Conservation (phyloP, 2,113 vertebrate species). For the Misgurnus anguillicaudatus region DNA sequence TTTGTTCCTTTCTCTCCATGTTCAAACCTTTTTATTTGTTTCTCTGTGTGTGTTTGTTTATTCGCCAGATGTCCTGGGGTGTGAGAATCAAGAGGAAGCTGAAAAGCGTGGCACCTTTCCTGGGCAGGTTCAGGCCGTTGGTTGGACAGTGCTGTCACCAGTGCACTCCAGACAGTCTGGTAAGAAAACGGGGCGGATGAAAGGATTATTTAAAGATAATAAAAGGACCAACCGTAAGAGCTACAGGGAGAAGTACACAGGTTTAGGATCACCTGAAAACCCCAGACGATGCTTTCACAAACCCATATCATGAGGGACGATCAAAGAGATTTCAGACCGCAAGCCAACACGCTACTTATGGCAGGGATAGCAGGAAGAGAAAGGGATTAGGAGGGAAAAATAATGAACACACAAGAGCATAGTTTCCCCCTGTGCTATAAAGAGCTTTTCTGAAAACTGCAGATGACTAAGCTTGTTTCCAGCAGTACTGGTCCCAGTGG, state of each 20-base stretch:
- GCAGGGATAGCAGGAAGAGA: constrained; percentile 14
- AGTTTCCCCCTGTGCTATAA: not conserved
- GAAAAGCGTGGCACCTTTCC: constrained; percentile 57
- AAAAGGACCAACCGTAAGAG: constrained; percentile 36
- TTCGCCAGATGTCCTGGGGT: constrained; percentile 66
- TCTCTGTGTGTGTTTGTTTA: constrained; percentile 26
- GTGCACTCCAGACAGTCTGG: constrained; percentile 77
- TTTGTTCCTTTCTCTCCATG: not conserved
- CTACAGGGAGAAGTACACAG: constrained; percentile 25
- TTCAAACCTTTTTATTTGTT: not conserved
- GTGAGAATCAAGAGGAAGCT: constrained; percentile 68
- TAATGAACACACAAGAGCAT: constrained; percentile 35
- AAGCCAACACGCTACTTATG: constrained; percentile 31
- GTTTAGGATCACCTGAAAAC: constrained; percentile 20
- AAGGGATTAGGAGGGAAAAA: constrained; percentile 32
- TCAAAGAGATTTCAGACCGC: constrained; percentile 26
- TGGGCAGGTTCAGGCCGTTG: constrained; percentile 69
- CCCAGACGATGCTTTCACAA: constrained; percentile 41
- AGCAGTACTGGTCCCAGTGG: constrained; percentile 35
- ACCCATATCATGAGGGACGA: constrained; percentile 23
- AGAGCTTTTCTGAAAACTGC: constrained; percentile 33
- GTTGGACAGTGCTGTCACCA: constrained; percentile 76
- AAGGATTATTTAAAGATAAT: constrained; percentile 40
- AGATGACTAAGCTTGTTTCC: constrained; percentile 39
- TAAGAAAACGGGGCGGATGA: constrained; percentile 59